Evolutionary conservation across 1,140 invertebrate genomes (phyloP).

Genomic region (Phenacoccus solenopsis): DNA sequence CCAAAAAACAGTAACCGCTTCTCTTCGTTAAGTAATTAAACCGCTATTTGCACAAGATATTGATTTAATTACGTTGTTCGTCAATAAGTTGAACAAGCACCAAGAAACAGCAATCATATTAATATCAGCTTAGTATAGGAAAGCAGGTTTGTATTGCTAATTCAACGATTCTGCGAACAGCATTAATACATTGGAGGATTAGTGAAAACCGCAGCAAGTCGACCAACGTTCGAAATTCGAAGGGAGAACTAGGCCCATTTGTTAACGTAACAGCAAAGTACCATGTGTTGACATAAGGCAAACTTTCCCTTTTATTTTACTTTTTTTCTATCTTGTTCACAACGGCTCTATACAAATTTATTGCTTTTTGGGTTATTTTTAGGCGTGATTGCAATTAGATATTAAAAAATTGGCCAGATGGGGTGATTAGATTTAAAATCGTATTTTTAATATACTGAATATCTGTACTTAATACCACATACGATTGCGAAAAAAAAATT

Average conservation of each 20-base stretch:
- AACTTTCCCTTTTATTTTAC: constrained; percentile 2
- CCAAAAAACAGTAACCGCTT: background rate
- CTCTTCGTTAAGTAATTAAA: background rate
- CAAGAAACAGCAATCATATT: background rate
- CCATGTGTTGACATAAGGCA: constrained; percentile 1
- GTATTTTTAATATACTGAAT: too few relatives aligned
- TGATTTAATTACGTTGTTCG: background rate
- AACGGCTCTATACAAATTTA: too few relatives aligned
- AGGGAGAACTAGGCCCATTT: background rate
- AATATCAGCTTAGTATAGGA: background rate
- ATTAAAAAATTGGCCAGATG: too few relatives aligned
- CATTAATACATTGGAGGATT: constrained; percentile 2
- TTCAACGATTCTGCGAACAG: background rate
- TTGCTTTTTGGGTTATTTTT: too few relatives aligned
- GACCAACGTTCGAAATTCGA: background rate
- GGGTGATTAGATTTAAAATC: too few relatives aligned
- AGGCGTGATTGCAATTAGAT: too few relatives aligned
- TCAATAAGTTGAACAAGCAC: background rate
- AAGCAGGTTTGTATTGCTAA: background rate
- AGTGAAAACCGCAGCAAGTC: background rate
- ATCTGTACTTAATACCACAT: too few relatives aligned
- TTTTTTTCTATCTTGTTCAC: too few relatives aligned
- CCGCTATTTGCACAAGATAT: background rate
- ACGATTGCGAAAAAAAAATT: too few relatives aligned
- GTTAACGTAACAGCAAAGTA: background rate